A percentile compares a stretch with the other conserved stretches of the same genome.
Evolutionary conservation across 2,888 invertebrate genomes (phyloP).

Genomic region (Philereme transversata): DNA sequence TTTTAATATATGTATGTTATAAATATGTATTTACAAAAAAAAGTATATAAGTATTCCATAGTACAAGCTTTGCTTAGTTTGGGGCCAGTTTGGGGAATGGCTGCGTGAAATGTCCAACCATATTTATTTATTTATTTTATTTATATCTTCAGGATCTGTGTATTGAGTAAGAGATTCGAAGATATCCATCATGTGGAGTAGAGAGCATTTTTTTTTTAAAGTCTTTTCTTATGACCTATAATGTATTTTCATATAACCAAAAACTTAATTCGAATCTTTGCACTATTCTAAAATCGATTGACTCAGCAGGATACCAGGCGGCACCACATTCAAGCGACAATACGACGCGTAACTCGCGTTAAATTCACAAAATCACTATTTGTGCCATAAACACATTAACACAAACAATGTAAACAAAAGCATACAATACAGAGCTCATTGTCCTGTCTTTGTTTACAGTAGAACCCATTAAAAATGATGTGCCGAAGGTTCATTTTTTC

Average conservation of each 20-base stretch:
- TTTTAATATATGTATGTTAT: too few species aligned
- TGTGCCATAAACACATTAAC: constrained; percentile 68
- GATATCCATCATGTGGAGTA: too few species aligned
- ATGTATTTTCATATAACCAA: neutral
- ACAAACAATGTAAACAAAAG: constrained; percentile 60
- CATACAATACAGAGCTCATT: constrained; percentile 54
- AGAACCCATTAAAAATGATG: constrained; percentile 76
- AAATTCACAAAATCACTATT: constrained; percentile 71
- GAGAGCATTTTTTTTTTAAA: too few species aligned
- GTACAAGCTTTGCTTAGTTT: too few species aligned
- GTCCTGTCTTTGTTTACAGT: constrained; percentile 63
- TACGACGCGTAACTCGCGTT: constrained; percentile 58
- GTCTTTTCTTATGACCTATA: too few species aligned
- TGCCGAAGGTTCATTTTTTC: constrained; percentile 42
- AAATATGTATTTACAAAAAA: too few species aligned
- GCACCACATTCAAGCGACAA: constrained; percentile 38
- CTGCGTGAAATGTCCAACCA: too few species aligned
- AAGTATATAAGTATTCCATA: too few species aligned
- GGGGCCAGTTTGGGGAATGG: too few species aligned
- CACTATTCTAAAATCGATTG: neutral
- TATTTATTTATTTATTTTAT: too few species aligned
- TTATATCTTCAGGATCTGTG: too few species aligned
- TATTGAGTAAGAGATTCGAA: too few species aligned
- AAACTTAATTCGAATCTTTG: neutral
- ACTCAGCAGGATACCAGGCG: constrained; percentile 40